Conservation (phyloP, 1,140 invertebrate genomes). For the Magallana gigas region DNA sequence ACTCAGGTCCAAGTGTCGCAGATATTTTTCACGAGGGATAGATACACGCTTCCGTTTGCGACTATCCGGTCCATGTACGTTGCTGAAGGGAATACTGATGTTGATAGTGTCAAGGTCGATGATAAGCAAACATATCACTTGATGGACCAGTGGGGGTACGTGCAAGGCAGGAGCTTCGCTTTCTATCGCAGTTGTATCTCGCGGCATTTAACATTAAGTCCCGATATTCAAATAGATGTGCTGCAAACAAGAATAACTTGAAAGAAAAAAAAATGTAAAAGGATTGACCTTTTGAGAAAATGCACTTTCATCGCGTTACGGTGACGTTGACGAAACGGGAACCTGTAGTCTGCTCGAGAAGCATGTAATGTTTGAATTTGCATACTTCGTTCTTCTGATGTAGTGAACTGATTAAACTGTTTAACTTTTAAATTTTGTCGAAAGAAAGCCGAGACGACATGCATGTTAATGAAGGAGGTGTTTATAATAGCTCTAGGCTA, state of each 20-base stretch:
- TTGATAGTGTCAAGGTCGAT: conserved; percentile 63
- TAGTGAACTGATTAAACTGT: no score
- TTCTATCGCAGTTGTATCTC: conserved; percentile 65
- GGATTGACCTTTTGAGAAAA: no score
- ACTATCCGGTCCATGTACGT: conserved; percentile 65
- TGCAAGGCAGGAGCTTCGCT: conserved; percentile 53
- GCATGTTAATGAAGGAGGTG: no score
- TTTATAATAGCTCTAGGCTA: no score
- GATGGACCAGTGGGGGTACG: conserved; percentile 53
- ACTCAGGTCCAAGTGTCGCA: conserved; percentile 48
- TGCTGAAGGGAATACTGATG: conserved; percentile 63
- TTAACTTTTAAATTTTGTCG: no score
- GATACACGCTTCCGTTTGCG: conserved; percentile 54
- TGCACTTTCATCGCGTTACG: no score
- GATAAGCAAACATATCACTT: conserved; percentile 48
- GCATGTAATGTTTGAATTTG: no score
- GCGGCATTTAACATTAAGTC: conserved; percentile 61
- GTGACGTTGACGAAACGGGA: no score
- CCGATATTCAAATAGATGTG: conserved; percentile 61
- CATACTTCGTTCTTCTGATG: no score
- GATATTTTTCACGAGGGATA: conserved; percentile 42
- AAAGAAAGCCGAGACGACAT: no score
- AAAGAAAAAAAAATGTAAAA: background rate
- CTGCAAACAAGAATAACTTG: conserved; percentile 36
- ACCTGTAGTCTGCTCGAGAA: no score